Conservation (phyloP, 2,888 invertebrate genomes). For the Zygogramma bicolorata region DNA sequence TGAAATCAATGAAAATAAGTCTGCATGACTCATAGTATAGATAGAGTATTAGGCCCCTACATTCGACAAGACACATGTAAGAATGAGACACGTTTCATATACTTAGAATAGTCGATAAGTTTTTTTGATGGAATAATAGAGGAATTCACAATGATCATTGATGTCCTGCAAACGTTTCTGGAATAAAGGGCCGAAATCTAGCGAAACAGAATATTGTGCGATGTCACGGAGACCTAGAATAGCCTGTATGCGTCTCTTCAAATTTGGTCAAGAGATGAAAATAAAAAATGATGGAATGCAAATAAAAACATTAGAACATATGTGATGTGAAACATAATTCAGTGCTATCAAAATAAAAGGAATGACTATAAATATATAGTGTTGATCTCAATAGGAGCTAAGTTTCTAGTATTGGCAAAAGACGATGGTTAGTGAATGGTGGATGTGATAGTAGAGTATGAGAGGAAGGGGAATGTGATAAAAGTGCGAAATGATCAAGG, state of each 20-base stretch:
- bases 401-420: slow-evolving; percentile 51
- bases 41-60: too few species aligned
- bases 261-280: slow-evolving; percentile 67
- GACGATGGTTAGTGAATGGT: slow-evolving; percentile 60
- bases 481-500: slow-evolving; percentile 66
- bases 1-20: too few species aligned
- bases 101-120: too few species aligned
- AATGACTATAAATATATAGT: slow-evolving; percentile 56
- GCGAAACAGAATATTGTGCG: slow-evolving; percentile 57
- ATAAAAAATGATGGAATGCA: slow-evolving; percentile 68
- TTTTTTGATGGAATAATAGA: slow-evolving; percentile 65
- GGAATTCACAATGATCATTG: slow-evolving; percentile 59
- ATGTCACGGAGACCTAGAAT: slow-evolving; percentile 59
- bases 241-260: slow-evolving; percentile 63
- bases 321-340: slow-evolving; percentile 66
- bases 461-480: slow-evolving; percentile 62
- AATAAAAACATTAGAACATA: slow-evolving; percentile 68
- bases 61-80: too few species aligned
- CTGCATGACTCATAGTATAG: too few species aligned
- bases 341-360: slow-evolving; percentile 60
- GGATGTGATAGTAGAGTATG: slow-evolving; percentile 61
- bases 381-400: slow-evolving; percentile 53
- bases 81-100: too few species aligned
- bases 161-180: slow-evolving; percentile 59
- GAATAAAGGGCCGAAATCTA: slow-evolving; percentile 56